These are phyloP conservation scores for Bhutanitis thaidina DNA, from an alignment of 2,888 invertebrate species.

Conservation along the genomic window DNA sequence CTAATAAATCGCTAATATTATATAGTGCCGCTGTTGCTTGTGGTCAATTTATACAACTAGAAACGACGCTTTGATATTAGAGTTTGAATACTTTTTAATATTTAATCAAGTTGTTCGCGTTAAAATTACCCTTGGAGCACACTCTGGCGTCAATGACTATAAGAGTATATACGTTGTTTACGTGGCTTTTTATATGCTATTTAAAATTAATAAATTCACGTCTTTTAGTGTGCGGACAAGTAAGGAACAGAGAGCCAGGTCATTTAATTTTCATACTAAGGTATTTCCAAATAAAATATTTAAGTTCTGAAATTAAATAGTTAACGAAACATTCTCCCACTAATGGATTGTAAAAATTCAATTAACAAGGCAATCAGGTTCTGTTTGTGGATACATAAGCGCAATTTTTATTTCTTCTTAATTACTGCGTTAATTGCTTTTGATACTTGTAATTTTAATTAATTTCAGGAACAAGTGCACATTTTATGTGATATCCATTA, in stretches of 20 bases:
- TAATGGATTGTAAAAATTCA: not conserved
- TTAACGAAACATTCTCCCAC: no score
- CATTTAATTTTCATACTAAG: no score
- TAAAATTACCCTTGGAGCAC: no score
- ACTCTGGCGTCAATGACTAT: no score
- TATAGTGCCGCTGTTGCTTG: slow-evolving; percentile 5
- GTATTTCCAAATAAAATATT: no score
- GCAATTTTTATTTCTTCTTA: slow-evolving; percentile 14
- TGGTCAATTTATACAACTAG: not conserved
- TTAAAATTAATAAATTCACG: no score
- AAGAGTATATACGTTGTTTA: no score
- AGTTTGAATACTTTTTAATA: slow-evolving; percentile 12
- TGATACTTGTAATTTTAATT: slow-evolving; percentile 3
- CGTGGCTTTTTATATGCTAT: no score
- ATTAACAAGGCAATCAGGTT: slow-evolving; percentile 1
- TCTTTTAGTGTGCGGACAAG: no score
- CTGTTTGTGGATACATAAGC: not conserved
- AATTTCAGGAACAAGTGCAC: not conserved
- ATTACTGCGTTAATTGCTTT: slow-evolving; percentile 4
- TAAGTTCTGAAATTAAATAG: no score
- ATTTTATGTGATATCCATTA: no score
- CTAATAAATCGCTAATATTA: not conserved
- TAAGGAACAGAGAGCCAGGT: no score
- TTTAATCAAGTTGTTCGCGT: not conserved
- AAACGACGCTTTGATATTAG: slow-evolving; percentile 3